Base-by-base conservation (phyloP, 2,113 vertebrate genomes). In the Meles meles region DNA sequence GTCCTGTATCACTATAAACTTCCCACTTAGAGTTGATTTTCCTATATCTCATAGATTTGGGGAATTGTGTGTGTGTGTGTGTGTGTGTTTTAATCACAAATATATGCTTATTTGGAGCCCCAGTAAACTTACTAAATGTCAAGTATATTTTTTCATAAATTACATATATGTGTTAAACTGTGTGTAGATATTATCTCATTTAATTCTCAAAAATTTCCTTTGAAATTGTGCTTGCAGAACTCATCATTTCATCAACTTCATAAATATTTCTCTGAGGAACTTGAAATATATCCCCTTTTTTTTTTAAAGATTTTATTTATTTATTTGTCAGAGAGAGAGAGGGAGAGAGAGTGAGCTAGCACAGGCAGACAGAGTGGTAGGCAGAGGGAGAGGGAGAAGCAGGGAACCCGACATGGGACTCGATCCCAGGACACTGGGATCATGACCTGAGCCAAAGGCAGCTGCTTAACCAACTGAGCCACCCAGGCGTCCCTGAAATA, bases 231-330 rank as follows among this genome's bases (percentile, higher is more conserved):
- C 85, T 80, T 71, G 57, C 9, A 25, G 42, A 90, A 69, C 29
- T 93, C n/a, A 92, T 92, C 39, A 77, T 77, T 76, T 80, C 37
- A 29, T 25, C 39, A 39, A 77, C 21, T 61, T 27, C 5, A 10
- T 71, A 31, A 65, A 7, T 87, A 71, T 57, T 91, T 97, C 27
- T 84, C n/a, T 85, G 39, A 88, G 23, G 86, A 96, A 69, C 15
- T 88, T 94, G 88, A 84, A 81, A 93, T 96, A 76, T 96, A 87
- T 83, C 72, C 49, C n/a, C n/a, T n/a, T n/a, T n/a, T n/a, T n/a
- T n/a, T n/a, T n/a, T n/a, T n/a, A n/a, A n/a, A n/a, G n/a, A n/a
- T n/a, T n/a, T n/a, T n/a, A n/a, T n/a, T n/a, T n/a, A n/a, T n/a
- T n/a, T n/a, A n/a, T n/a, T n/a, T n/a, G n/a, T n/a, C n/a, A n/a